Conservation (phyloP, 2,113 vertebrate genomes). For the Hippocampus guttulatus region DNA sequence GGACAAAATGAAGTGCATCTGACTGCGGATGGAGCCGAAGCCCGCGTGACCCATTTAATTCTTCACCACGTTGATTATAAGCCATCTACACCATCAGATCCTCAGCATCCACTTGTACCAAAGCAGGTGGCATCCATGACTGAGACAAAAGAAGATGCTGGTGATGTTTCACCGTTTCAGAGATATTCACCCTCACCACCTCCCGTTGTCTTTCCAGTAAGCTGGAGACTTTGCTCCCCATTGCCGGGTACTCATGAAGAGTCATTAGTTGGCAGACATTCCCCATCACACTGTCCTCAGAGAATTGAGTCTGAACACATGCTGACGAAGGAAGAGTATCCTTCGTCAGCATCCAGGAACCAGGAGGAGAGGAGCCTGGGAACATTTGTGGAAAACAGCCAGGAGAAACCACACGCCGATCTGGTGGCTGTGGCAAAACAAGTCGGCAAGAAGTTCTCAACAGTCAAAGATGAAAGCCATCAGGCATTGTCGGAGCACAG, state of each 20-base stretch:
- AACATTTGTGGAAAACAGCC: conserved; percentile 10
- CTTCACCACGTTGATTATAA: background rate
- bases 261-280: background rate
- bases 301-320: conserved; percentile 6
- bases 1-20: background rate
- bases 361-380: conserved; percentile 22
- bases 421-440: conserved; percentile 3
- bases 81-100: background rate
- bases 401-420: conserved; percentile 21
- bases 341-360: conserved; percentile 10
- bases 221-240: conserved; percentile 10
- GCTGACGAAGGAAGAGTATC: conserved; percentile 7
- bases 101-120: background rate
- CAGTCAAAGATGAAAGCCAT: background rate
- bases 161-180: conserved; percentile 6
- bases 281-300: background rate
- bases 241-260: background rate
- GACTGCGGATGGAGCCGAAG: background rate
- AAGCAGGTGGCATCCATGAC: background rate
- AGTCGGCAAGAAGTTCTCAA: background rate
- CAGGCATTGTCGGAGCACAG: conserved; percentile 3
- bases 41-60: background rate
- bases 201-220: background rate
- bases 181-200: conserved; percentile 12
- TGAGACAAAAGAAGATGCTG: background rate